These are phyloP conservation scores for Thalassarche chlororhynchos DNA, from an alignment of 2,113 vertebrate genomes.

Conservation along the genomic window DNA sequence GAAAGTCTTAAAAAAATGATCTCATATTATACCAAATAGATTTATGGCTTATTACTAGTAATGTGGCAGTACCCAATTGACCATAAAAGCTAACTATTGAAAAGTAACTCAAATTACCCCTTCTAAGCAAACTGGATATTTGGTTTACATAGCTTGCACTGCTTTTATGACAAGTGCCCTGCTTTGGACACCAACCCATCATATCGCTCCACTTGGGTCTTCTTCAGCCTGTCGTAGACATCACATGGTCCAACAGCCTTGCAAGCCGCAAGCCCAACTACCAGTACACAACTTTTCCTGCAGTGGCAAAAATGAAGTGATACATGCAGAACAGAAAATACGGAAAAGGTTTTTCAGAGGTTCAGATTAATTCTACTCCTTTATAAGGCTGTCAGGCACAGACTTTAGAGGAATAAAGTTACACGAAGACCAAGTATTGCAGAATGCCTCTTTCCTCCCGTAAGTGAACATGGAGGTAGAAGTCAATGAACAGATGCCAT, in stretches of 20 bases:
- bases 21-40: constrained; percentile 67
- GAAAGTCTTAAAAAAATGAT: constrained; percentile 67
- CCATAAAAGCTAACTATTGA: constrained; percentile 76
- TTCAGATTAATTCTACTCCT: background rate
- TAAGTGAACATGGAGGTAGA: fast-evolving
- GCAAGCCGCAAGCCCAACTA: background rate
- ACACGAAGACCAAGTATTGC: background rate
- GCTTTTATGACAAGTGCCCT: background rate
- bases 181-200: constrained; percentile 24
- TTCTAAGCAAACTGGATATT: constrained; percentile 58
- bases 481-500: background rate
- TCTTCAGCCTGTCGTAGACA: background rate
- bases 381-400: background rate
- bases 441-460: background rate
- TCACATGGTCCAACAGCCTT: background rate
- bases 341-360: background rate
- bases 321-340: background rate
- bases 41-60: constrained; percentile 75
- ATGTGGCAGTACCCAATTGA: constrained; percentile 71
- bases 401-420: background rate
- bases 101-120: constrained; percentile 70
- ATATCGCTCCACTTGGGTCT: background rate
- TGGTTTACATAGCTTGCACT: constrained; percentile 14
- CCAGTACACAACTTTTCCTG: background rate
- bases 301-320: fast-evolving